Base-by-base conservation (phyloP, 2,888 invertebrate species). In the Ligdia adustata region DNA sequence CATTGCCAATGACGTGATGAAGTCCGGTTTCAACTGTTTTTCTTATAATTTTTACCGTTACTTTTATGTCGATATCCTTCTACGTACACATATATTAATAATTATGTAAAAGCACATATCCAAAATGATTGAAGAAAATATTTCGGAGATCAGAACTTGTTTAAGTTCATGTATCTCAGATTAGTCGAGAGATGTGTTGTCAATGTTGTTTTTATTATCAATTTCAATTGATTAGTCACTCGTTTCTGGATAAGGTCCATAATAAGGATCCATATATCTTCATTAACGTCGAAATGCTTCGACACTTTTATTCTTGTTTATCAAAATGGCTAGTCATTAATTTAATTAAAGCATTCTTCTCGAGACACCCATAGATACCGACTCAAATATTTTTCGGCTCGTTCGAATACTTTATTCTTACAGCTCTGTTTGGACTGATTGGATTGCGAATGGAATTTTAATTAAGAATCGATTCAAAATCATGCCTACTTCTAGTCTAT, bases 341-440 rank as follows among this genome's bases (percentile, higher is more conserved):
- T 87, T 82, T 86, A 82, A 87, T 87, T 88, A 89, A 72, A 71
- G 79, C 79, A 89, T 90, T 85, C 85, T 75, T 75, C 42, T 61
- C 69, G 64, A 75, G 76, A 79, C 77, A 75, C 59, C 69, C 70
- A 75, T 75, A 74, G 76, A 79, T 75, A 76, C 70, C 67, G 66
- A 75, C 75, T 74, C 66, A 72, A 78, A 74, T 72, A 82, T 84
- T 75, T 79, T 72, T 37, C 27, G 27, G 27, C 27, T 37, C 18
- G 15, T 26, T 73, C 52, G 72, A 76, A 82, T 80, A 68, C 62
- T 52, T 69, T 68, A 51, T 60, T 63, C 62, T 69, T 62, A 54
- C 60, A 64, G 70, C 74, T 72, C 74, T 68, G 70, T 74, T 74
- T 68, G 62, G 50, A 59, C 57, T 64, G 62, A 60, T 64, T 55